Percentiles rank a stretch among this genome's conserved stretches.
Conservation (phyloP, 2,797 vertebrate genomes). For the Pseudochaenichthys georgianus region DNA sequence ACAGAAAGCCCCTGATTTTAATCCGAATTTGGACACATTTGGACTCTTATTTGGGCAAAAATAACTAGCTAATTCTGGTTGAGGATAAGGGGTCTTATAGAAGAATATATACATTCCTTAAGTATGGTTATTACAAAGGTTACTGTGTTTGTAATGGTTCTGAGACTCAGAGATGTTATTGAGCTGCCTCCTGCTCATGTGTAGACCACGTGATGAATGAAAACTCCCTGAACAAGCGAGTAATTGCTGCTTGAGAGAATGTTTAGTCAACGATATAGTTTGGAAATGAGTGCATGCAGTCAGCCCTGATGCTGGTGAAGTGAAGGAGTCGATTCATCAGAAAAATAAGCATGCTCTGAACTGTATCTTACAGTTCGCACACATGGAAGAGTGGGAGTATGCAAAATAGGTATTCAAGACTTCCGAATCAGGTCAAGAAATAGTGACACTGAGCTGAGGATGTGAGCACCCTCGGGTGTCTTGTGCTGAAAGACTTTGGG, state of each 20-base stretch:
- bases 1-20: too few relatives aligned
- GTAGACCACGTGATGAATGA: neutral
- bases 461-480: constrained; percentile 40
- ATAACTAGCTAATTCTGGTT: too few relatives aligned
- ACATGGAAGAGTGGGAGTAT: neutral
- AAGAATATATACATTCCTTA: neutral
- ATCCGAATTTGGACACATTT: too few relatives aligned
- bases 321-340: constrained; percentile 20
- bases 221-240: constrained; percentile 4
- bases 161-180: neutral
- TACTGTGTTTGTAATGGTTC: neutral
- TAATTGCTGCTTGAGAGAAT: constrained; percentile 4
- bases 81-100: neutral
- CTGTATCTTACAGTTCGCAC: constrained; percentile 6
- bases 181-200: neutral
- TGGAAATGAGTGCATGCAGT: neutral
- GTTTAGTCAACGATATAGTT: neutral
- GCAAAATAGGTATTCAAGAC: constrained; percentile 39
- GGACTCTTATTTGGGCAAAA: too few relatives aligned
- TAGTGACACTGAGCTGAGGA: constrained; percentile 44
- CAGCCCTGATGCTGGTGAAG: neutral
- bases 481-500: constrained; percentile 51
- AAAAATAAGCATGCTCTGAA: neutral
- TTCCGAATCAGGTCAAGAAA: constrained; percentile 50
- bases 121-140: neutral